phyloP scores from a whole-genome alignment of 2,888 invertebrate species.

The Microdon myrmicae region DNA sequence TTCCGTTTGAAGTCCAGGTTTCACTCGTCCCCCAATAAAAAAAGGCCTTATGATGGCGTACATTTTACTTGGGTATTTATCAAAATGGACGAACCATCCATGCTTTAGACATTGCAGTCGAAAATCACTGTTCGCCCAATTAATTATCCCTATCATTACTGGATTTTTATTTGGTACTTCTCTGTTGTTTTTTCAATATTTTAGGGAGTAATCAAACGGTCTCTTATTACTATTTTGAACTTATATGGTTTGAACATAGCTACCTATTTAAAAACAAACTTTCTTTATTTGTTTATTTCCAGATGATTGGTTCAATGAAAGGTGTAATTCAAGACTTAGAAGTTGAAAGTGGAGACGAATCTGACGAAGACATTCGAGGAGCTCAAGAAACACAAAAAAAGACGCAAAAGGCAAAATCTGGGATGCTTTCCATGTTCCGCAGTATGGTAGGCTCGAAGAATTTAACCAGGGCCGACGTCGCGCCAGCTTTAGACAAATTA shows the following conservation, averaged over 20 bases:
- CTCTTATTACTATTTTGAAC: too few species aligned
- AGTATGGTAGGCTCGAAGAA: conserved; percentile 90
- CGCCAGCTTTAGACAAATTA: conserved; percentile 90
- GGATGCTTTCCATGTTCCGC: conserved; percentile 86
- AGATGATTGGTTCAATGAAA: conserved; percentile 86
- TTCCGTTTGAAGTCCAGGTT: too few species aligned
- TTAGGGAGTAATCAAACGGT: too few species aligned
- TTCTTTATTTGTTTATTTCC: conserved; percentile 43
- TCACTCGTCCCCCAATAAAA: too few species aligned
- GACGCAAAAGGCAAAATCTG: conserved; percentile 57
- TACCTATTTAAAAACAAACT: not conserved
- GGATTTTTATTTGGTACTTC: not conserved
- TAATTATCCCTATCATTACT: too few species aligned
- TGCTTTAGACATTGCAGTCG: too few species aligned
- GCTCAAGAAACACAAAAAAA: conserved; percentile 55
- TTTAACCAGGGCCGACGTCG: conserved; percentile 81
- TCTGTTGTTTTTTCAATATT: too few species aligned
- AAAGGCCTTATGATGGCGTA: too few species aligned
- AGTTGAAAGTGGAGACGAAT: conserved; percentile 79
- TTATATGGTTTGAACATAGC: not conserved
- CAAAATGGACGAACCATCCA: too few species aligned
- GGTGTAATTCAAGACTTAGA: conserved; percentile 85
- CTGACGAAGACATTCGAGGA: conserved; percentile 70
- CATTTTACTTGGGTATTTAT: too few species aligned
- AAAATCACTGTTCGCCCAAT: too few species aligned